Conservation (phyloP, 2,797 vertebrate species). For the Acanthornis magna region DNA sequence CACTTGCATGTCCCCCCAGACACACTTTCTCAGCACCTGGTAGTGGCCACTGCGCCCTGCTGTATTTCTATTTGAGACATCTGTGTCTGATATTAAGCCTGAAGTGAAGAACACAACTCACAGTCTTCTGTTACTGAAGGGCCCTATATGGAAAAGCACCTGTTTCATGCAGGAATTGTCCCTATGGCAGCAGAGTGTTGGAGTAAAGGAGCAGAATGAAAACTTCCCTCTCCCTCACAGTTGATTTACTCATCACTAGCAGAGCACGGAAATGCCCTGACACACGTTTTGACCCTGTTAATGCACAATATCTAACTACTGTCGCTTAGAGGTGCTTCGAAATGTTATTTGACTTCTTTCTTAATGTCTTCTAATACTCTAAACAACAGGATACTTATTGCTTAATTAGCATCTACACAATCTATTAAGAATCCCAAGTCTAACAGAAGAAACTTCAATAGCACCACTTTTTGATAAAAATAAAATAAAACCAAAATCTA, state of each 20-base stretch:
- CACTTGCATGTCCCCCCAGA: not conserved
- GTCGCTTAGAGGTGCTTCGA: not conserved
- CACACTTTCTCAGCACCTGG: not conserved
- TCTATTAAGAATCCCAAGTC: not conserved
- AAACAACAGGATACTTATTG: not conserved
- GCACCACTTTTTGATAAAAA: not conserved
- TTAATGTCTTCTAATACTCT: not conserved
- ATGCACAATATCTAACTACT: not conserved
- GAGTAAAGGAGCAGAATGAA: not conserved
- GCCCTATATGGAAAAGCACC: not conserved
- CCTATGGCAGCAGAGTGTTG: not conserved
- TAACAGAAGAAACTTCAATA: not conserved
- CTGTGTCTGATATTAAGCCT: not conserved
- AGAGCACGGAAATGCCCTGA: not conserved
- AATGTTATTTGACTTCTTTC: not conserved
- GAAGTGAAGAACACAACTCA: not conserved
- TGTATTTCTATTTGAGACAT: not conserved
- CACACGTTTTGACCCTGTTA: not conserved
- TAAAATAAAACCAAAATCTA: not conserved
- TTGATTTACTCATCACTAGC: not conserved
- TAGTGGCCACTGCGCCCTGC: not conserved
- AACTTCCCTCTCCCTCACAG: not conserved
- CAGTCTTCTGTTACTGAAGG: not conserved
- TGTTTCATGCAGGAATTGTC: not conserved
- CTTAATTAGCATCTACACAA: fast-evolving